phyloP scores from a whole-genome alignment of 1,140 invertebrate genomes.

The Drosophila pandora region DNA sequence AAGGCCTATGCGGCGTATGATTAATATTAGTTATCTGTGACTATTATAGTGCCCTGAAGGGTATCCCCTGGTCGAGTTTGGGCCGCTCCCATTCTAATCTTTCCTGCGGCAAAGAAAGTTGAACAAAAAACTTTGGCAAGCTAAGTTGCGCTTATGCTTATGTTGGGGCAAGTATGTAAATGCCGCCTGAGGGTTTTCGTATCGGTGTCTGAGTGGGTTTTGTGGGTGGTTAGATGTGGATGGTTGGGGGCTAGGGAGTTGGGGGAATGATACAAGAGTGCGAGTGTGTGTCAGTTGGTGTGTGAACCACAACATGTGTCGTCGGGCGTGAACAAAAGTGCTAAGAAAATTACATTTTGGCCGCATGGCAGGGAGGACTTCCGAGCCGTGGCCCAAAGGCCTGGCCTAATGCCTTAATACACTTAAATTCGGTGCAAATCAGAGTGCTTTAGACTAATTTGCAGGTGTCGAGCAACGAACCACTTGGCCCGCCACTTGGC shows the following conservation, averaged over 20 bases:
- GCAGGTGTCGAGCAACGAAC: slow-evolving; percentile 31
- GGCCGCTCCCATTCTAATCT: neutral
- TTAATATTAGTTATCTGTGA: too few species aligned
- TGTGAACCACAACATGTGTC: slow-evolving; percentile 81
- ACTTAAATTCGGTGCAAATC: slow-evolving; percentile 76
- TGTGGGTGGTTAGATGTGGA: slow-evolving; percentile 17
- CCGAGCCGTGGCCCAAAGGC: slow-evolving; percentile 24
- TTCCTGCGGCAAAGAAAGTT: slow-evolving; percentile 44
- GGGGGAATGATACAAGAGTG: neutral
- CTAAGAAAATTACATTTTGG: slow-evolving; percentile 76
- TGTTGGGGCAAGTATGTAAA: slow-evolving; percentile 64
- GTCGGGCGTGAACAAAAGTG: slow-evolving; percentile 80
- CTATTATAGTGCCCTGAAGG: neutral
- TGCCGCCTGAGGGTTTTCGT: slow-evolving; percentile 41
- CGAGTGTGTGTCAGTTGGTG: slow-evolving; percentile 42
- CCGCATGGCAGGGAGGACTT: slow-evolving; percentile 33
- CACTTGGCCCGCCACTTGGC: slow-evolving; percentile 22
- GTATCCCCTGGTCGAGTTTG: slow-evolving; percentile 21
- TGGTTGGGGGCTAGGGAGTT: neutral
- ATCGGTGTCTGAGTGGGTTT: slow-evolving; percentile 33
- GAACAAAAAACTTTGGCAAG: slow-evolving; percentile 51
- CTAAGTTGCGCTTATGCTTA: slow-evolving; percentile 68
- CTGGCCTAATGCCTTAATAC: slow-evolving; percentile 74
- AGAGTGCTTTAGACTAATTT: slow-evolving; percentile 74
- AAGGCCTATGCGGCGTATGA: too few species aligned